Evolutionary conservation across 2,797 vertebrate species (phyloP).

Genomic region (Euphonia xanthogaster): DNA sequence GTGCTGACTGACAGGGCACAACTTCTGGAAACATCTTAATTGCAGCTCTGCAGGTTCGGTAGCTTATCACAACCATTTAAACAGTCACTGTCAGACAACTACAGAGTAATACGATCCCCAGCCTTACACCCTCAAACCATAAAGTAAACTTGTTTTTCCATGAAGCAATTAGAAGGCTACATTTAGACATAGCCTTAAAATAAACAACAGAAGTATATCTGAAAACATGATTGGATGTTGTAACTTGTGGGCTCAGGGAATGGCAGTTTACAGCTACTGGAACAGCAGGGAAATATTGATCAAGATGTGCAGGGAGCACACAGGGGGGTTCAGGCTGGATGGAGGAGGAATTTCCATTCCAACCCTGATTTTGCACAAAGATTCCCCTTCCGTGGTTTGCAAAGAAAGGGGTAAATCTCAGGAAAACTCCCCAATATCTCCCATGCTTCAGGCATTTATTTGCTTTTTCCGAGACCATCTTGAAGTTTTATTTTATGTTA

Average conservation of each 20-base stretch:
- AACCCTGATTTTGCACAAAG: neutral
- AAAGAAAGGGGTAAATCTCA: neutral
- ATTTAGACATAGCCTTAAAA: conserved; percentile 65
- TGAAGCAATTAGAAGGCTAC: conserved; percentile 66
- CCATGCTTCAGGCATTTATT: neutral
- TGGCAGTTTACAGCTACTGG: neutral
- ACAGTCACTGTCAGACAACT: conserved; percentile 12
- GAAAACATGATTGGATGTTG: conserved; percentile 25
- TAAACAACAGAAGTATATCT: conserved; percentile 62
- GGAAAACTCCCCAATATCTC: neutral
- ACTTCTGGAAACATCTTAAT: conserved; percentile 56
- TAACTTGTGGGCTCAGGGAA: conserved; percentile 39
- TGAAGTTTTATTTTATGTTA: neutral
- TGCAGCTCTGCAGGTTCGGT: conserved; percentile 22
- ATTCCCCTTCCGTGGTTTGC: neutral
- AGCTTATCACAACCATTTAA: conserved; percentile 51
- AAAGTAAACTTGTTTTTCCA: conserved; percentile 54
- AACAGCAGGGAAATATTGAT: conserved; percentile 43
- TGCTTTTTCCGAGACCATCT: accelerated
- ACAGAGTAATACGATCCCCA: conserved; percentile 35
- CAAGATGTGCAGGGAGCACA: neutral
- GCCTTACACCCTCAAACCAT: conserved; percentile 61
- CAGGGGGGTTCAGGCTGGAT: neutral
- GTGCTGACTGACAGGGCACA: conserved; percentile 13
- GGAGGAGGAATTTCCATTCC: neutral